Base-by-base conservation (phyloP, 2,113 vertebrate genomes). In the Paraplagusia blochii region DNA sequence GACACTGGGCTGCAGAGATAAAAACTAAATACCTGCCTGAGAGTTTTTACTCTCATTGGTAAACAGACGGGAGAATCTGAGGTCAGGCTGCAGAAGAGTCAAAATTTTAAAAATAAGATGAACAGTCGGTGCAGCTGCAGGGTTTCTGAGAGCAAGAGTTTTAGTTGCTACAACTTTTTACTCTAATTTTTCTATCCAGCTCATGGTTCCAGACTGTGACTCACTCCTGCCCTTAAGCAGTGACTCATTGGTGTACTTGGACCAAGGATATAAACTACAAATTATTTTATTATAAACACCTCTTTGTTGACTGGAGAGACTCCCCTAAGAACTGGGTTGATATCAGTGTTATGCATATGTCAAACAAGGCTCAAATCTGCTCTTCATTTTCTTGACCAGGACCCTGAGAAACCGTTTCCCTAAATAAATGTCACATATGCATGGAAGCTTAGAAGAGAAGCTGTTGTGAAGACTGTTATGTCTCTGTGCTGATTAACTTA, bases 401-500 rank as follows among this genome's bases (percentile, higher is more conserved):
- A 61, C 42, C 47, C 47, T 48, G 49, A 43, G 74, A 50, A 40
- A 63, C 16, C 65, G 39, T 78, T 52, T 66, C 62, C 67, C 71
- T 75, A 63, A 44, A 45, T 50, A 64, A 87, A 82, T 76, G 58
- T 74, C 66, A 63, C 29, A 42, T 45, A 36, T 19, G 58, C 43
- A 49, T 59, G 43, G 53, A 79, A 53, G 58, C 19, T 14, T 36
- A 53, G 5, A 58, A 72, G 62, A 44, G 44, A 39, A 53, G 44
- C 36, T 76, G 48, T 55, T 69, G 62, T 69, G 46, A 63, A 39
- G 45, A 69, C 52, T n/a, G n/a, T n/a, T n/a, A 66, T 67, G 43
- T 58, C 17, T 29, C 62, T 79, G 56, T 79, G 63, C 66, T 79
- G 65, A 76, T 76, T 57, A 72, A 69, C 39, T 53, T 65, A 49